Percentiles rank a stretch among this genome's conserved stretches.
Conservation (phyloP, 2,113 vertebrate species). For the Cebidichthys violaceus region DNA sequence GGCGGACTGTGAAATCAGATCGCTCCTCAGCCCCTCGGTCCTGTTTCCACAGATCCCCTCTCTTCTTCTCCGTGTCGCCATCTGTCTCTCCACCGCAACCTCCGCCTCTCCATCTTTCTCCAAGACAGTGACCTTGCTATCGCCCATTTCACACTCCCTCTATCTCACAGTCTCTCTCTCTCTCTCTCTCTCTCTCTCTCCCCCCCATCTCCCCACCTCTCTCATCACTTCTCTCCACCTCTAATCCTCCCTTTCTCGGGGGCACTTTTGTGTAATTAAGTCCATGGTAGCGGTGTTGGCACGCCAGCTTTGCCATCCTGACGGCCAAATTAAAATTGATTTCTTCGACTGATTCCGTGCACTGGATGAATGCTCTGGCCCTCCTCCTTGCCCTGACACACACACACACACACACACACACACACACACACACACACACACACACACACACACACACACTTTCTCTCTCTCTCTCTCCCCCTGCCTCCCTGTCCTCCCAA, state of each 20-base stretch:
- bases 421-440: no score
- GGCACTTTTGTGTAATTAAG: conserved; percentile 81
- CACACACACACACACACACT: no score
- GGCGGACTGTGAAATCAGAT: conserved; percentile 64
- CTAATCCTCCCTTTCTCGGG: conserved; percentile 58
- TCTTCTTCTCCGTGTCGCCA: conserved; percentile 52
- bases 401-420: no score
- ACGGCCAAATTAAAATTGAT: conserved; percentile 86
- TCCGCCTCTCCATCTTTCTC: conserved; percentile 39
- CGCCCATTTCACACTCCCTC: conserved; percentile 63
- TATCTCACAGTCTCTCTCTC: conserved; percentile 29
- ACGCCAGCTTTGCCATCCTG: conserved; percentile 73
- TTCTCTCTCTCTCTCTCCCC: conserved; percentile 24
- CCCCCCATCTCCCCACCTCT: conserved; percentile 21
- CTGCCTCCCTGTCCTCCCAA: conserved; percentile 33
- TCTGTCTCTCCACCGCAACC: conserved; percentile 60
- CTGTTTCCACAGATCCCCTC: conserved; percentile 48
- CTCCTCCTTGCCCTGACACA: conserved; percentile 21
- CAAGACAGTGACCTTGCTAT: conserved; percentile 71
- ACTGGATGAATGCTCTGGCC: conserved; percentile 62
- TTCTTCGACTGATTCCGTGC: conserved; percentile 78
- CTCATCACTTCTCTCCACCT: conserved; percentile 31
- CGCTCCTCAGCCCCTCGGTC: conserved; percentile 34
- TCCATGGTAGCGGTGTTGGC: conserved; percentile 62
- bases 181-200: conserved; percentile 39